Conservation (phyloP, 1,140 invertebrate species). For the Heterodera carotae region DNA sequence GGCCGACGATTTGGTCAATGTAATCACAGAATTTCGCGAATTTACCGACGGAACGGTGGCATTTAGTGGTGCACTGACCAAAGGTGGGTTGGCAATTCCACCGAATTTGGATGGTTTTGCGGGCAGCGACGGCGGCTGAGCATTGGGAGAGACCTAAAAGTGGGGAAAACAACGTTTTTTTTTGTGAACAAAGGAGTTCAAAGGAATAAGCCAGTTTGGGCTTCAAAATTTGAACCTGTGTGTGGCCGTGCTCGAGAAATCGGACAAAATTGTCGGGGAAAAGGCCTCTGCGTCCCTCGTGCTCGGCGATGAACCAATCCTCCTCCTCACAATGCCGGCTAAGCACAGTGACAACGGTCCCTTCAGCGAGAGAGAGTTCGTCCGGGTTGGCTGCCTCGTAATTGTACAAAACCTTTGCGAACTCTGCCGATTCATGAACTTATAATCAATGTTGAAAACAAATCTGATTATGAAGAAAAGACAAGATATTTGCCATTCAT, state of each 20-base stretch:
- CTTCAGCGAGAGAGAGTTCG: conserved; percentile 66
- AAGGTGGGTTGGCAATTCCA: background rate
- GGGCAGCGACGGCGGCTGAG: conserved; percentile 36
- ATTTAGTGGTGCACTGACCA: background rate
- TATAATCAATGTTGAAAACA: background rate
- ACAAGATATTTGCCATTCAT: too few species aligned
- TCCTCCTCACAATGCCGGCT: conserved; percentile 78
- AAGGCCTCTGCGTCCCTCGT: conserved; percentile 82
- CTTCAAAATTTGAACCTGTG: background rate
- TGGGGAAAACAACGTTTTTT: too few species aligned
- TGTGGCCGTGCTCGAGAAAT: conserved; percentile 29
- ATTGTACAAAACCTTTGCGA: conserved; percentile 66
- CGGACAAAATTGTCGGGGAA: conserved; percentile 91
- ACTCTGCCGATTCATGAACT: conserved; percentile 27
- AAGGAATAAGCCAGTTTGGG: background rate
- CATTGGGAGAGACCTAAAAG: conserved; percentile 21
- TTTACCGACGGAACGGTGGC: background rate
- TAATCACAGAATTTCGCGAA: conserved; percentile 2
- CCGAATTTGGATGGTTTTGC: conserved; percentile 37
- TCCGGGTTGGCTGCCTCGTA: conserved; percentile 68
- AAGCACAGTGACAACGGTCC: conserved; percentile 61
- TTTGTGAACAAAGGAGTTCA: too few species aligned
- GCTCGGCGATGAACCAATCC: conserved; percentile 94
- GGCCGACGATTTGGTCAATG: background rate
- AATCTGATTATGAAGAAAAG: background rate